Base-by-base conservation (phyloP, 2,888 invertebrate genomes). In the Cactoblastis cactorum region DNA sequence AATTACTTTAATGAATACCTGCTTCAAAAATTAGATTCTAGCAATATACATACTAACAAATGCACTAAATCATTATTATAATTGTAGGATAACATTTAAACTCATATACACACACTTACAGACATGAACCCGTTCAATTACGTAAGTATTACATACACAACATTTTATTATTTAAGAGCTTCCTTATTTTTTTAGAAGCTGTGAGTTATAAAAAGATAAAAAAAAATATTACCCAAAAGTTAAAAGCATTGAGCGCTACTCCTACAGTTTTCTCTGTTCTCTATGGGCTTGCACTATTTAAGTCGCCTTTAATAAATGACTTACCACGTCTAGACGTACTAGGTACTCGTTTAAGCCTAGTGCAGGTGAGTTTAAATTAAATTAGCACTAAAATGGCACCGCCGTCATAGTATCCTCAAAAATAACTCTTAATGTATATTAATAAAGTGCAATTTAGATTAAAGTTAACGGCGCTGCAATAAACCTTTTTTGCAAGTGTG, bases 291-390 rank as follows among this genome's bases (percentile, higher is more conserved):
- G 32, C 38, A 24, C 28, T 67, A 69, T 71, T 76, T 65, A 72
- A 75, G 69, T 68, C 64, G 71, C 72, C 69, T 77, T 81, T 79
- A 83, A 79, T 81, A n/a, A 83, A 82, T 83, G 80, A 83, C 81
- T 77, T 72, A 80, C 78, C 77, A 55, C 71, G 84, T 83, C 83
- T 83, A 83, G 83, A 83, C 83, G 28, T 28, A 1, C 8, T 8
- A 28, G 28, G 28, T 28, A 22, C 22, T 22, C 22, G 22, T 22
- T 4, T 24, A 52, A 53, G 41, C 51, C 46, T 37, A 14, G 6
- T 24, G 45, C 53, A 55, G 51, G 50, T 52, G 49, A 53, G 53
- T 57, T 53, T 48, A 53, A 55, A 56, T 56, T 53, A 50, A 53
- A 55, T 50, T 55, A 45, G 12, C 49, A 50, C 52, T 54, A 46